Base-by-base conservation (phyloP, 2,113 vertebrate species). In the Sceloporus undulatus region DNA sequence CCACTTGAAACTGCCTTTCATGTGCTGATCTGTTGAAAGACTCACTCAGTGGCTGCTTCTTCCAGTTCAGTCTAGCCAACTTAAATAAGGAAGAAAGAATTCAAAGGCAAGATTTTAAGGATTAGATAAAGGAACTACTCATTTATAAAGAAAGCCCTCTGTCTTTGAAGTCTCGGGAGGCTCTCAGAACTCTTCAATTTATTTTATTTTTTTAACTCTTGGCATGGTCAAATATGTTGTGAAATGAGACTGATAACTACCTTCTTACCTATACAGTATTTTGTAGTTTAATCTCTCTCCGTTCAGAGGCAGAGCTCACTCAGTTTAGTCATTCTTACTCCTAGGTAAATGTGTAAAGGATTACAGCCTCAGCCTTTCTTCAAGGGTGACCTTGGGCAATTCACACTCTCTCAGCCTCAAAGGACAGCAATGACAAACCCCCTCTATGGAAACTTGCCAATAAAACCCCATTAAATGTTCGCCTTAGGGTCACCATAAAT, bases 91-190 rank as follows among this genome's bases (percentile, higher is more conserved):
- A 82, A 93, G 52, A 19, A 91, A 34, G 11, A 90, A 91, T 89
- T 92, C 88, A 93, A 88, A 93, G 78, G 34, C 62, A 90, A 68
- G 18, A 77, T 90, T 82, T 70, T 81, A 89, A 86, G 62, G 62
- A 70, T 79, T 42, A 90, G 74, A 10, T 89, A 10, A 66, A 90
- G n/a, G 70, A 56, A 91, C 73, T 62, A 9, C 11, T 91, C 42
- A 65, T 88, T 87, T 79, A 29, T 29, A 79, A 11, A 65, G 62
- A 34, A 74, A 75, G 9, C 81, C 71, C 73, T 76, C 70, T 89
- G 82, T 68, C 87, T 93, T 89, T 91, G 71, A 92, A 88, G 65
- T 0, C 25, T 70, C 2, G 65, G 48, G 70, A 86, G 87, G 29
- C 66, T 87, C 52, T 82, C 85, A 85, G 27, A 91, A 83, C 29